Conservation (phyloP, 2,888 invertebrate genomes). For the Drosophila suboccidentalis region DNA sequence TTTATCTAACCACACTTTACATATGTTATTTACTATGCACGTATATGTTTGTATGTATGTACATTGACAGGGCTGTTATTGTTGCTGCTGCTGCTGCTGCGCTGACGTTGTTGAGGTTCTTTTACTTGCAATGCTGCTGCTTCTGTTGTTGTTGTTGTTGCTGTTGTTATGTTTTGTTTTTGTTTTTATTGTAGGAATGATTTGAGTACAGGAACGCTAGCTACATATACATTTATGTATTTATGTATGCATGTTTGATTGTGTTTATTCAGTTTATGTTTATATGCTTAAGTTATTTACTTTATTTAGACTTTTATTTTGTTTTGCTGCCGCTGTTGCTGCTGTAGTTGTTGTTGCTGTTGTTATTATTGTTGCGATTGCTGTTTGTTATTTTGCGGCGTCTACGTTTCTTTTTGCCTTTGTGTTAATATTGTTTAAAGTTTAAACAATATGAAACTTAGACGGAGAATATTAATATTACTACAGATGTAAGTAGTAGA, state of each 20-base stretch:
- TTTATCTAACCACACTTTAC: slow-evolving; percentile 62
- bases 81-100: slow-evolving; percentile 29
- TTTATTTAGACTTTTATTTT: slow-evolving; percentile 36
- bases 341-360: slow-evolving; percentile 34
- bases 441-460: slow-evolving; percentile 49
- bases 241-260: slow-evolving; percentile 29
- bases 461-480: slow-evolving; percentile 44
- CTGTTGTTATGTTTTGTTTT: slow-evolving; percentile 37
- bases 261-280: slow-evolving; percentile 36
- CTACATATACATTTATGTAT: slow-evolving; percentile 48
- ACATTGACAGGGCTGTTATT: slow-evolving; percentile 62
- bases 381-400: slow-evolving; percentile 33
- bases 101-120: slow-evolving; percentile 35
- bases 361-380: slow-evolving; percentile 2
- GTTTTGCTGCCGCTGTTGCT: slow-evolving; percentile 26
- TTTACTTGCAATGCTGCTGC: slow-evolving; percentile 51
- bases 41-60: slow-evolving; percentile 36
- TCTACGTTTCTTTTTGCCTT: slow-evolving; percentile 33
- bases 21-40: slow-evolving; percentile 48
- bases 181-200: slow-evolving; percentile 71
- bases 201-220: slow-evolving; percentile 81
- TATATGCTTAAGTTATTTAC: slow-evolving; percentile 44
- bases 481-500: slow-evolving; percentile 43
- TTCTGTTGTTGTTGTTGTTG: slow-evolving; percentile 27
- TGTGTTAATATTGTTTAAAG: slow-evolving; percentile 31